phyloP scores from a whole-genome alignment of 1,140 invertebrate species.

The Halotydeus destructor region DNA sequence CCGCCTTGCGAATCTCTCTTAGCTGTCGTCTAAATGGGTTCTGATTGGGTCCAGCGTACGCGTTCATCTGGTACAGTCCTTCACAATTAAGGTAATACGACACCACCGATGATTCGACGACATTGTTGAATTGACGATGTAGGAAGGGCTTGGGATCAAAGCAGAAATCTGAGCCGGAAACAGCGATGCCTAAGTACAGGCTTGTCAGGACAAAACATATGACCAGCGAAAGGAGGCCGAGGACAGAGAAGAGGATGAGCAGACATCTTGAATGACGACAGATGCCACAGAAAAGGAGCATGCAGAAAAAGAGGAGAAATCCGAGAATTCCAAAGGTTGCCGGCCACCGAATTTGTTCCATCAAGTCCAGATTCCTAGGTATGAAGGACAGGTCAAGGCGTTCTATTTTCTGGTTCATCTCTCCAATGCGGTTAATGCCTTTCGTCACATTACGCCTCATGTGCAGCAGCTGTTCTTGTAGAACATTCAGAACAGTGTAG shows the following conservation, averaged over 20 bases:
- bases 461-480: slow-evolving; percentile 16
- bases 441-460: slow-evolving; percentile 20
- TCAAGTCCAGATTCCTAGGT: slow-evolving; percentile 11
- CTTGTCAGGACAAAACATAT: slow-evolving; percentile 68
- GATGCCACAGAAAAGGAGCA: slow-evolving; percentile 56
- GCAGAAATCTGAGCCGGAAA: slow-evolving; percentile 53
- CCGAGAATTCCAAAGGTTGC: slow-evolving; percentile 51
- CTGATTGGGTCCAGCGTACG: slow-evolving; percentile 34
- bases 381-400: slow-evolving; percentile 10
- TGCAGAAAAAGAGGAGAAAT: slow-evolving; percentile 50
- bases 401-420: slow-evolving; percentile 20
- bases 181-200: slow-evolving; percentile 51
- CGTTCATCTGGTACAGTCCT: slow-evolving; percentile 50
- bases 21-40: slow-evolving; percentile 3
- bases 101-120: slow-evolving; percentile 34
- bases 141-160: slow-evolving; percentile 41
- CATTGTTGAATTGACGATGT: slow-evolving; percentile 18
- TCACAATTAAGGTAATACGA: slow-evolving; percentile 64
- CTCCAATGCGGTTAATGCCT: slow-evolving; percentile 19
- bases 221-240: slow-evolving; percentile 68
- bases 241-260: slow-evolving; percentile 59
- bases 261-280: slow-evolving; percentile 57
- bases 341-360: slow-evolving; percentile 39
- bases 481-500: slow-evolving; percentile 30
- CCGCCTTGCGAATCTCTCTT: not conserved